Evolutionary conservation across 2,797 vertebrate genomes (phyloP), one percentile per base, ranked within the genome.

Genomic region (Premnoplex brunnescens): DNA sequence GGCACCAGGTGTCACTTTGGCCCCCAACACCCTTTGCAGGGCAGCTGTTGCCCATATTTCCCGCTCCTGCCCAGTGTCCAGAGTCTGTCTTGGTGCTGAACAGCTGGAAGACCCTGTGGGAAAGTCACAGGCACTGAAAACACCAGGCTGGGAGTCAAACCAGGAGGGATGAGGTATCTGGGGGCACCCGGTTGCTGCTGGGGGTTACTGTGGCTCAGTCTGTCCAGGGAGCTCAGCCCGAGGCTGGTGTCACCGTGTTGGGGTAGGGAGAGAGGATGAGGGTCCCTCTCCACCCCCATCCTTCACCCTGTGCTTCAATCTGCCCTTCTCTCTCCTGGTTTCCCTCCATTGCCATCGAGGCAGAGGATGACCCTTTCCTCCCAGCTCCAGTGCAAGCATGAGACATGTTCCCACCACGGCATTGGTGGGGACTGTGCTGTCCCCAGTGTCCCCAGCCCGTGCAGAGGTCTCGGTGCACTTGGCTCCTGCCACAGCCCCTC

Each of bases 71-170:
- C 39, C 17, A 1, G 7, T 2, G 2, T 10, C 6, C 32, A 1
- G 1, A 9, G 39, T 4, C 52, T 2, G 7, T 30, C 54, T 44
- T 9, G 0, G 0, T 13, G 44, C 7, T 1, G 2, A 39, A 5
- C 22, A 7, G 17, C 34, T 0, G 12, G 43, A 30, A 89, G 32
- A 36, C 2, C 9, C 14, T 2, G 0, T 0, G 27, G 73, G 43
- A n/a, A 39, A 46, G 49, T 17, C 9, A 2, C n/a, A 1, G 12
- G 12, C 1, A 5, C 13, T 71, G 44, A 14, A 71, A 84, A 14
- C 2, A 1, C 14, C 1, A 9, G 15, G 49, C 51, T 17, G 68
- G 39, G 28, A 30, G 16, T 7, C 28, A 2, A 34, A 5, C 23
- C 10, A 39, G 43, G 48, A 77, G 60, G 73, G 69, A 9, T 21